Evolutionary conservation across 2,113 vertebrate genomes (phyloP).

Genomic region (Corythornis madagascariensis): DNA sequence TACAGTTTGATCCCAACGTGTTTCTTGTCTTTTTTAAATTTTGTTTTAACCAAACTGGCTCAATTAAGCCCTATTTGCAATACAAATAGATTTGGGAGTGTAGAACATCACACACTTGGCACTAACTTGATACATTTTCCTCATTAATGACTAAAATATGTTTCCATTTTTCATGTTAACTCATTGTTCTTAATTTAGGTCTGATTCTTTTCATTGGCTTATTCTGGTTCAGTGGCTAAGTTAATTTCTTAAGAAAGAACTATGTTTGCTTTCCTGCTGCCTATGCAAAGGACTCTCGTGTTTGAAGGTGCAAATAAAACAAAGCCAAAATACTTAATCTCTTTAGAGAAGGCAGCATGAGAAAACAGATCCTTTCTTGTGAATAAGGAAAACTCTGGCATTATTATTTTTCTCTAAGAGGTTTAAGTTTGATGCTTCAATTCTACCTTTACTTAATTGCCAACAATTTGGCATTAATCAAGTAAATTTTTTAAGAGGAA

Average conservation of each 20-base stretch:
- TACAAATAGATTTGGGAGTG: neutral
- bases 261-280: neutral
- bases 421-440: neutral
- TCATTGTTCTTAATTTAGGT: neutral
- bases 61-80: neutral
- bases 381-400: neutral
- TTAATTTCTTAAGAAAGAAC: neutral
- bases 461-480: neutral
- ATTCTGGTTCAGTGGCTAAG: neutral
- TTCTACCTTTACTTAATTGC: neutral
- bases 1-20: neutral
- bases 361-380: neutral
- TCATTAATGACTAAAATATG: neutral
- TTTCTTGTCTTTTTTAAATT: neutral
- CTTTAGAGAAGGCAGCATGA: neutral
- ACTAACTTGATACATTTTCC: neutral
- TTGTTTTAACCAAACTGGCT: neutral
- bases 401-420: neutral
- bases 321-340: neutral
- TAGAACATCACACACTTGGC: neutral
- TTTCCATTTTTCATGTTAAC: neutral
- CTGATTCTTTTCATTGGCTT: neutral
- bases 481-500: neutral
- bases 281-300: neutral
- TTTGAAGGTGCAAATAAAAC: neutral